These are phyloP conservation scores for Actinemys pallida DNA, from an alignment of 2,113 vertebrate genomes.

Conservation along the genomic window DNA sequence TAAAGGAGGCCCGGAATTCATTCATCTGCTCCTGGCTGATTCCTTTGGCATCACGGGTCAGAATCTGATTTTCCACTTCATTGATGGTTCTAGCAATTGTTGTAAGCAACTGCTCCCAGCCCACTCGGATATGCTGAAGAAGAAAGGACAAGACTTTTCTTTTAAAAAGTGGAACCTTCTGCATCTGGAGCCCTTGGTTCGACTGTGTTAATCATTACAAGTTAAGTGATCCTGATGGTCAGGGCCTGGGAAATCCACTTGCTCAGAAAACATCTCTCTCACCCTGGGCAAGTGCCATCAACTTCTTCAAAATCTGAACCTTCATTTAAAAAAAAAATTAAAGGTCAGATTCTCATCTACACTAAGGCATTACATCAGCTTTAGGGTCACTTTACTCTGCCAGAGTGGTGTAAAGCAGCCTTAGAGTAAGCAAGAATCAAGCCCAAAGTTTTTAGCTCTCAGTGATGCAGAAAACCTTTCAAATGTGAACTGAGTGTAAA, in stretches of 20 bases:
- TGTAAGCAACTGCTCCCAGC: constrained; percentile 99
- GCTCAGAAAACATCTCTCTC: constrained; percentile 5
- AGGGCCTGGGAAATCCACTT: not conserved
- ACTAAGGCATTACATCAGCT: not conserved
- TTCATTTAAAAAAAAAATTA: not conserved
- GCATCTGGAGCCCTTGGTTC: not conserved
- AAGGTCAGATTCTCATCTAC: not conserved
- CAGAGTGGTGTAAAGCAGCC: not conserved
- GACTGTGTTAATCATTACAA: not conserved
- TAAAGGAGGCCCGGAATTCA: constrained; percentile 98
- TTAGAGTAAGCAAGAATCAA: constrained; percentile 14
- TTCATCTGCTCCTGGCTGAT: constrained; percentile 99
- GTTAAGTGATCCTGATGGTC: not conserved
- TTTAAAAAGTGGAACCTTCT: not conserved
- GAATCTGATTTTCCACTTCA: constrained; percentile 98
- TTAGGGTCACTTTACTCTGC: not conserved
- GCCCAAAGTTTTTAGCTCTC: not conserved
- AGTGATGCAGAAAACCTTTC: not conserved
- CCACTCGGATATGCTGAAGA: constrained; percentile 94
- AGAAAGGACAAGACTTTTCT: not conserved
- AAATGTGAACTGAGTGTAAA: not conserved
- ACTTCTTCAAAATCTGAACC: constrained; percentile 23
- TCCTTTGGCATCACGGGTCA: constrained; percentile 99
- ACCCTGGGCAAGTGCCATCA: not conserved
- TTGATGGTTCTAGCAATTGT: constrained; percentile 99